Percentiles rank a stretch among this genome's conserved stretches.
Evolutionary conservation across 2,113 vertebrate genomes (phyloP).

Genomic region (Thunnus maccoyii): DNA sequence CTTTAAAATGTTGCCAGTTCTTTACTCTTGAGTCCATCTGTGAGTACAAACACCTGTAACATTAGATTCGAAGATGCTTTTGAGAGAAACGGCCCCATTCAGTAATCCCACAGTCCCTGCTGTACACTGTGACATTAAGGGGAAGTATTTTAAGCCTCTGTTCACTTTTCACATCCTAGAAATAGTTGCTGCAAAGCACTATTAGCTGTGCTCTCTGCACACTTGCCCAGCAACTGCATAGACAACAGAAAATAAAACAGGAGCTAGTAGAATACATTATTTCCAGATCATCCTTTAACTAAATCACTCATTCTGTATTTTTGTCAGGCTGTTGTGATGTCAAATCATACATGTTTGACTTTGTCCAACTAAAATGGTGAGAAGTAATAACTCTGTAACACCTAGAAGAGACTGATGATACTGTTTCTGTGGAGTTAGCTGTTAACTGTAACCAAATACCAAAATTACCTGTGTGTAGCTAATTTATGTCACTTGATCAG

Average conservation of each 20-base stretch:
- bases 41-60: conserved; percentile 25
- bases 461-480: conserved; percentile 32
- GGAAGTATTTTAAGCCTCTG: conserved; percentile 46
- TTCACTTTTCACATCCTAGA: conserved; percentile 35
- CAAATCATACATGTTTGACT: conserved; percentile 17
- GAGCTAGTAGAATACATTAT: not conserved
- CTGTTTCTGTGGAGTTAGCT: conserved; percentile 38
- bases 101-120: conserved; percentile 21
- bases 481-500: conserved; percentile 6
- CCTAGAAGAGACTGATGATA: conserved; percentile 18
- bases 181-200: conserved; percentile 29
- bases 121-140: conserved; percentile 22
- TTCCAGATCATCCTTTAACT: not conserved
- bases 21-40: not conserved
- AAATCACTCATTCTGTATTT: conserved; percentile 13
- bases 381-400: conserved; percentile 28
- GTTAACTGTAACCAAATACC: conserved; percentile 14
- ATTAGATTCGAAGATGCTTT: conserved; percentile 17
- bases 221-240: conserved; percentile 21
- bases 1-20: not conserved
- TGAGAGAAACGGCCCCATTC: conserved; percentile 2
- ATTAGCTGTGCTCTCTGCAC: conserved; percentile 2
- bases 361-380: conserved; percentile 32
- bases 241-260: not conserved
- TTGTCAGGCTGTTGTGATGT: conserved; percentile 38